Percentiles rank a stretch among this genome's conserved stretches.
Conservation (phyloP, 2,797 vertebrate species). For the Toxotes lorentzi region DNA sequence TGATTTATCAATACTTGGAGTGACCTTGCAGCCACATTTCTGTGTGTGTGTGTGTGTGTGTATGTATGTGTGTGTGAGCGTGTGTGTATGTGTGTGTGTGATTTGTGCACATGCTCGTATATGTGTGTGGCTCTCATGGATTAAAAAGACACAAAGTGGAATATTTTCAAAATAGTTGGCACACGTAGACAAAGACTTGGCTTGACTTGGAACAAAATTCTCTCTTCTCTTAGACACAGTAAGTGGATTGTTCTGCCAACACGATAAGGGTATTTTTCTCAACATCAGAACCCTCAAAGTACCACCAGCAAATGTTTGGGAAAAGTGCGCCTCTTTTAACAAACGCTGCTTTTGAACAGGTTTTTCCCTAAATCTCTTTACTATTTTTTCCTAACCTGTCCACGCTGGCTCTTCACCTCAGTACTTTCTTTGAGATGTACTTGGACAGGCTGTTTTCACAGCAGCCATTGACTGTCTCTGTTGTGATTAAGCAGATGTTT, state of each 20-base stretch:
- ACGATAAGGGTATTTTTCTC: constrained; percentile 77
- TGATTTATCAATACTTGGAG: constrained; percentile 99
- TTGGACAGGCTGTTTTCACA: constrained; percentile 81
- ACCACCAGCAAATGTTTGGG: constrained; percentile 76
- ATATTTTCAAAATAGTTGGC: constrained; percentile 84
- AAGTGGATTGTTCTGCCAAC: constrained; percentile 83
- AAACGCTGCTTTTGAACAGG: constrained; percentile 74
- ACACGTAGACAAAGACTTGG: constrained; percentile 80
- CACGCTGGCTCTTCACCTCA: constrained; percentile 67
- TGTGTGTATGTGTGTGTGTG: constrained; percentile 20
- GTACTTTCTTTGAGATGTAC: constrained; percentile 78
- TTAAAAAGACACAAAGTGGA: constrained; percentile 81
- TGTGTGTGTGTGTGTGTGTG: constrained; percentile 73
- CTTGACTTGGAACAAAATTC: constrained; percentile 79
- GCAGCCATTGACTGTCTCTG: constrained; percentile 82
- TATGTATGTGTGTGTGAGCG: constrained; percentile 29
- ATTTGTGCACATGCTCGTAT: constrained; percentile 70
- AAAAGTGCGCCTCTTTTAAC: constrained; percentile 79
- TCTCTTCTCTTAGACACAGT: constrained; percentile 77
- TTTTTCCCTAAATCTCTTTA: constrained; percentile 53
- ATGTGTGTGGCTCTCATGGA: constrained; percentile 70
- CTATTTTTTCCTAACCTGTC: constrained; percentile 62
- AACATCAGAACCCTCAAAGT: constrained; percentile 80
- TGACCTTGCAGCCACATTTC: constrained; percentile 94
- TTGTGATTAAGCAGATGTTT: constrained; percentile 91